phyloP scores from a whole-genome alignment of 2,113 vertebrate genomes.

The Thinocorus orbignyianus region DNA sequence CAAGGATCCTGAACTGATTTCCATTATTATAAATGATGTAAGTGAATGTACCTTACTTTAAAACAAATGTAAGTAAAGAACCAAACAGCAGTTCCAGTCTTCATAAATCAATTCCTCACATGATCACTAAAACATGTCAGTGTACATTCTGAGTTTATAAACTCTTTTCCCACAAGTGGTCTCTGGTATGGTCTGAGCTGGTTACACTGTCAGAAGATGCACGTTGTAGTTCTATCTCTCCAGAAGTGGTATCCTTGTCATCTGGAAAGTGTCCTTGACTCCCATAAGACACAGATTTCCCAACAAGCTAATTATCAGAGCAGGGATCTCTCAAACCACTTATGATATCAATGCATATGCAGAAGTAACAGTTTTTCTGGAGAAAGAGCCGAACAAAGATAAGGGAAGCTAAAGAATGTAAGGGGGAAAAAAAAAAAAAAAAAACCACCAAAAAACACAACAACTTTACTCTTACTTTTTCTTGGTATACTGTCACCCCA shows the following conservation, averaged over 20 bases:
- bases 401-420: neutral
- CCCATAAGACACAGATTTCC: neutral
- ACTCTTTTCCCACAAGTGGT: neutral
- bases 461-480: neutral
- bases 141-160: neutral
- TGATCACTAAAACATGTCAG: rapidly evolving
- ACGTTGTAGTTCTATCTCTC: neutral
- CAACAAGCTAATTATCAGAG: neutral
- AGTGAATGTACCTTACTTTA: neutral
- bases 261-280: neutral
- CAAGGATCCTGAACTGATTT: neutral
- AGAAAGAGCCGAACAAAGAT: neutral
- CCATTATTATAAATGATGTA: neutral
- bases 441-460: too few relatives aligned
- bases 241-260: neutral
- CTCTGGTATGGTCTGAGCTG: neutral
- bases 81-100: neutral
- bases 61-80: neutral
- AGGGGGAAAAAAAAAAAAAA: neutral
- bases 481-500: neutral
- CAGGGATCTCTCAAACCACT: neutral
- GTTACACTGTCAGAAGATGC: neutral
- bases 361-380: neutral
- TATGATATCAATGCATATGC: neutral
- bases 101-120: neutral